Percentiles rank a stretch among this genome's conserved stretches.
Conservation (phyloP, 2,113 vertebrate genomes). For the Xenopus laevis region DNA sequence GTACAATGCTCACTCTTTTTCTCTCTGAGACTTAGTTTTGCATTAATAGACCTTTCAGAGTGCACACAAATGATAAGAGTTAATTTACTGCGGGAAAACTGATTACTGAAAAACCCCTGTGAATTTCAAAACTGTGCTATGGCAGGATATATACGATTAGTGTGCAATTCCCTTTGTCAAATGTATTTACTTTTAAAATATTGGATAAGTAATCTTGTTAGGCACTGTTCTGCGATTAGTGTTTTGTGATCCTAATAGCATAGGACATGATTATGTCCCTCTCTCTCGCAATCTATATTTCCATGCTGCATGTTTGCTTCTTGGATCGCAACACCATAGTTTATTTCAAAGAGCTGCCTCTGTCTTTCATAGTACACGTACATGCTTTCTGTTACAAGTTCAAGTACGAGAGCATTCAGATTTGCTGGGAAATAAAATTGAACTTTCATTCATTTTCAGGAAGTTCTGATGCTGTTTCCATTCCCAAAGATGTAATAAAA, state of each 20-base stretch:
- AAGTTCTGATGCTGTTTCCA: too few species aligned
- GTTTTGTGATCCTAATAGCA: conserved; percentile 58
- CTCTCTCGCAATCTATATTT: conserved; percentile 1
- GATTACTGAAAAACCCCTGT: conserved; percentile 55
- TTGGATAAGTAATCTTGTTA: conserved; percentile 63
- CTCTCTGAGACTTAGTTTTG: conserved; percentile 5
- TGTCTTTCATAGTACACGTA: too few species aligned
- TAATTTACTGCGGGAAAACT: conserved; percentile 59
- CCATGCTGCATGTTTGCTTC: not conserved
- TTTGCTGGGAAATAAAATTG: too few species aligned
- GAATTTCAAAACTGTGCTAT: conserved; percentile 57
- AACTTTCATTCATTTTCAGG: too few species aligned
- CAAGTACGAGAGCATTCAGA: too few species aligned
- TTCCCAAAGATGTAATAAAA: too few species aligned
- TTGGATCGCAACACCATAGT: not conserved
- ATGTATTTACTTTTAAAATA: conserved; percentile 64
- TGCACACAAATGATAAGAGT: conserved; percentile 52
- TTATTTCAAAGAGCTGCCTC: not conserved
- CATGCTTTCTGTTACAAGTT: too few species aligned
- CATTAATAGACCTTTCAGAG: conserved; percentile 43
- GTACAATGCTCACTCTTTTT: not conserved
- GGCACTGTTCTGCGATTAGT: conserved; percentile 60
- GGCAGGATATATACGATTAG: conserved; percentile 60
- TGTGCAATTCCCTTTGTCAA: conserved; percentile 60
- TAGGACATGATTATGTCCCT: conserved; percentile 12